Evolutionary conservation across 2,113 vertebrate species (phyloP).

Genomic region (Etheostoma cragini): DNA sequence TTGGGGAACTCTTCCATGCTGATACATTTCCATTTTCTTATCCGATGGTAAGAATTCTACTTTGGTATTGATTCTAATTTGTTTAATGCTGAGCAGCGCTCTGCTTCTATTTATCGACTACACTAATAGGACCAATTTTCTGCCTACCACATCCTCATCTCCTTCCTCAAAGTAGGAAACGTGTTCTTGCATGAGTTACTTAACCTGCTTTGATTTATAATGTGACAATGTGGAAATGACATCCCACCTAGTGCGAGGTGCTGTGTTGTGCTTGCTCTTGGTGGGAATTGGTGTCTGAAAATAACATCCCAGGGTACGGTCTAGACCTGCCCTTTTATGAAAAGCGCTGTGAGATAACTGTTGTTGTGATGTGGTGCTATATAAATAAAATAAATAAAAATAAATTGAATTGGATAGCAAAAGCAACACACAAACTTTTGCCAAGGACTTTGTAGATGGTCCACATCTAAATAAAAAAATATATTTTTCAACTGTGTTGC

Average conservation of each 20-base stretch:
- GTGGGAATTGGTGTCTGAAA: too few relatives aligned
- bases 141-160: background rate
- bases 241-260: background rate
- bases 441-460: background rate
- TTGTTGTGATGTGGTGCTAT: too few relatives aligned
- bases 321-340: too few relatives aligned
- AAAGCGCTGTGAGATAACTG: too few relatives aligned
- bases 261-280: too few relatives aligned
- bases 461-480: background rate
- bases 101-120: background rate
- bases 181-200: background rate
- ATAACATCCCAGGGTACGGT: too few relatives aligned
- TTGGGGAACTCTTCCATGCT: rapidly evolving
- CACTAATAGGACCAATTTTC: background rate
- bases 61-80: background rate
- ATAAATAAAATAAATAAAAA: too few relatives aligned
- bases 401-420: too few relatives aligned
- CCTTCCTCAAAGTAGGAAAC: background rate
- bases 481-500: background rate
- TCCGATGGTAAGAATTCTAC: background rate
- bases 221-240: background rate
- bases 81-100: background rate
- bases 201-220: background rate
- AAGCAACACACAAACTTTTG: background rate
- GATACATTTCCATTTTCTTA: background rate